phyloP scores from a whole-genome alignment of 2,888 invertebrate genomes.

The Diarsia rubi region DNA sequence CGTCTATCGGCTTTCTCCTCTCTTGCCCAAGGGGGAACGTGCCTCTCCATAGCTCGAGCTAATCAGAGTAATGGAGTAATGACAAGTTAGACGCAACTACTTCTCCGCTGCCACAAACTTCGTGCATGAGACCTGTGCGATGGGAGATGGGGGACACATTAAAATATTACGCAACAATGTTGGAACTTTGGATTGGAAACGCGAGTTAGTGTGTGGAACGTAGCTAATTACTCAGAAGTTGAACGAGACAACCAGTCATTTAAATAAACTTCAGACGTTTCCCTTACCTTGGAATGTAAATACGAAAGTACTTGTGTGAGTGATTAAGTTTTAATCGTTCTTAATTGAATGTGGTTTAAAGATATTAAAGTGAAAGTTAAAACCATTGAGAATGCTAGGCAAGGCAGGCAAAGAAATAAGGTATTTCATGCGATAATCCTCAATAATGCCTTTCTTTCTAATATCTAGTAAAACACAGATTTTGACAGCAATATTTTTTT shows the following conservation, averaged over 20 bases:
- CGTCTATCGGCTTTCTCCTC: conserved; percentile 52
- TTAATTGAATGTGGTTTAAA: conserved; percentile 8
- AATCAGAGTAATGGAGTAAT: conserved; percentile 88
- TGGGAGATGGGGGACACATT: conserved; percentile 61
- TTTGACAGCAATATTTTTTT: neutral
- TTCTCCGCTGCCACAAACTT: conserved; percentile 71
- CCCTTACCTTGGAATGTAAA: conserved; percentile 10
- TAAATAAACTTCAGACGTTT: conserved; percentile 38
- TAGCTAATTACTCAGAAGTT: conserved; percentile 55
- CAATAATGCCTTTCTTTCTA: conserved; percentile 19
- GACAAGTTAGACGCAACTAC: conserved; percentile 82
- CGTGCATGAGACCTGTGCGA: conserved; percentile 61
- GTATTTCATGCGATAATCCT: neutral
- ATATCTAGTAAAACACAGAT: conserved; percentile 11
- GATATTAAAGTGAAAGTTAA: neutral
- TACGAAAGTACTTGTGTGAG: conserved; percentile 4
- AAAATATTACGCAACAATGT: conserved; percentile 71
- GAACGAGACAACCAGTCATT: conserved; percentile 41
- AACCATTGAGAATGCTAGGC: neutral
- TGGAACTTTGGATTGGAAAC: conserved; percentile 66
- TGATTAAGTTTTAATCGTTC: conserved; percentile 2
- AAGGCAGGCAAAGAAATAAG: too few species aligned
- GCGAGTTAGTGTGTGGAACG: conserved; percentile 48
- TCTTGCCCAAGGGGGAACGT: conserved; percentile 56
- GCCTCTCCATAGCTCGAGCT: conserved; percentile 69